Evolutionary conservation across 1,140 invertebrate species (phyloP).

Genomic region (Nasonia longicornis): DNA sequence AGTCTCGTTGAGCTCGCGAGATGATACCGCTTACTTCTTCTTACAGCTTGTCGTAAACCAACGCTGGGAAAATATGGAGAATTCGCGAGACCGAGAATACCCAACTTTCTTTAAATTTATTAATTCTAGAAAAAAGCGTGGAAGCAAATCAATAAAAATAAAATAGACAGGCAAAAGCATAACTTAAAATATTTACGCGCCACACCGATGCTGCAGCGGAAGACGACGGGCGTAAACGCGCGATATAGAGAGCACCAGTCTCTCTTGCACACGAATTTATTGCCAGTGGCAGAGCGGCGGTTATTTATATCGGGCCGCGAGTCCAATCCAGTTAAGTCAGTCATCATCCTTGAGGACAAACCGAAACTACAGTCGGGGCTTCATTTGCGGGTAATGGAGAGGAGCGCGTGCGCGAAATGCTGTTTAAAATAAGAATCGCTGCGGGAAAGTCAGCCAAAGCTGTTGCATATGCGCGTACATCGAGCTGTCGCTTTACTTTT

Average conservation of each 20-base stretch:
- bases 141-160: background rate
- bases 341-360: conserved; percentile 51
- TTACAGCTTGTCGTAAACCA: background rate
- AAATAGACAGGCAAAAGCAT: background rate
- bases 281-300: conserved; percentile 52
- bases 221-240: background rate
- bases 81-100: no score
- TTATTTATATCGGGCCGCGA: conserved; percentile 59
- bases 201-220: background rate
- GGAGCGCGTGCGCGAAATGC: background rate
- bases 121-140: background rate
- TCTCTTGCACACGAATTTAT: conserved; percentile 45
- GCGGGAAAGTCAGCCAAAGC: conserved; percentile 13
- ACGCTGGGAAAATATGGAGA: background rate
- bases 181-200: background rate
- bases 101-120: no score
- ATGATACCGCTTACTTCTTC: background rate
- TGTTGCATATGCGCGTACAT: no score
- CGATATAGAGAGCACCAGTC: background rate
- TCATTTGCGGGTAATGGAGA: conserved; percentile 48
- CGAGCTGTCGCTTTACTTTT: no score
- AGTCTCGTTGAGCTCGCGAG: conserved; percentile 18
- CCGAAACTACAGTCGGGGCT: conserved; percentile 42
- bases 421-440: conserved; percentile 35
- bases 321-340: conserved; percentile 60